Conservation (phyloP, 2,797 vertebrate genomes). For the Falco biarmicus region DNA sequence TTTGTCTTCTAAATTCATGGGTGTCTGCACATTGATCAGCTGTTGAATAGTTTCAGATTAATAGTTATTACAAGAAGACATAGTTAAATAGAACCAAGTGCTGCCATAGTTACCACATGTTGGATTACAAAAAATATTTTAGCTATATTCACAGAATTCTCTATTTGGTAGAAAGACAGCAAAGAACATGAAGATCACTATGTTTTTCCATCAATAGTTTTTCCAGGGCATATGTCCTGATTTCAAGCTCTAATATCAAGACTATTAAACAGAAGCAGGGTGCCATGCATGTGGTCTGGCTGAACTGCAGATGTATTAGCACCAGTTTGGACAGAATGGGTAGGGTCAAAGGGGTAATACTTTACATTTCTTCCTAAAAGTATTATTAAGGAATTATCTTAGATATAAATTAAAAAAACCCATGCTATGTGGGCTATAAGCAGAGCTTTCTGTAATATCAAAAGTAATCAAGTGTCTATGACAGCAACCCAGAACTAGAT, state of each 20-base stretch:
- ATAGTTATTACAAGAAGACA: neutral
- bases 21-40: neutral
- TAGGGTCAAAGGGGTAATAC: neutral
- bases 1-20: neutral
- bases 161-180: neutral
- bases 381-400: neutral
- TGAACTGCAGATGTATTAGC: neutral
- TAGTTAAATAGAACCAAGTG: neutral
- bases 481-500: neutral
- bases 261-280: neutral
- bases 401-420: neutral
- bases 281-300: neutral
- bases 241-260: neutral
- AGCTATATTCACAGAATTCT: neutral
- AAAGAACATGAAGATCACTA: neutral
- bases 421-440: neutral
- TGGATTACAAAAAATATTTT: neutral
- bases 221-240: accelerated
- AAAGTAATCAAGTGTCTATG: neutral
- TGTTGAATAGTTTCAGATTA: neutral
- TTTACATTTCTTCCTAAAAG: neutral
- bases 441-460: neutral
- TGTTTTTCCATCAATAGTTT: neutral
- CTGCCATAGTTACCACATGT: neutral
- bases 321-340: neutral